phyloP scores from a whole-genome alignment of 92 coral and sea anemone species.

The Isaurus tuberculatus region DNA sequence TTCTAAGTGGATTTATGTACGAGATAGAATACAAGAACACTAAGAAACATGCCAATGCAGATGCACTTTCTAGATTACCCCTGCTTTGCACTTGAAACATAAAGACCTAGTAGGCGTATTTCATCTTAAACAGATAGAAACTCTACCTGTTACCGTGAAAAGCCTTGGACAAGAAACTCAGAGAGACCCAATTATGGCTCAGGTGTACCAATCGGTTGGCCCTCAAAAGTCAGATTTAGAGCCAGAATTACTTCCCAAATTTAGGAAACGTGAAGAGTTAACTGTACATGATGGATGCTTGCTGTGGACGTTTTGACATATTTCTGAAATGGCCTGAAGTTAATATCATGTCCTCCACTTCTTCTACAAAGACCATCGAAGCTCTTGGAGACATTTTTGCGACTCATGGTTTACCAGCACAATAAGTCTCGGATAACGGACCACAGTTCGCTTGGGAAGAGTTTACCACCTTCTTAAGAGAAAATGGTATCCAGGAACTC shows the following conservation, averaged over 20 bases:
- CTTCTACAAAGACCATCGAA: slow-evolving; percentile 56
- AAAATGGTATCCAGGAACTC: slow-evolving; percentile 5
- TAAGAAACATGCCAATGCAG: slow-evolving; percentile 59
- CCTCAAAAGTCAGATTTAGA: slow-evolving; percentile 13
- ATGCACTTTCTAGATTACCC: slow-evolving; percentile 53
- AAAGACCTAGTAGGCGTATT: slow-evolving; percentile 46
- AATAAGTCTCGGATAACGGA: slow-evolving; percentile 54
- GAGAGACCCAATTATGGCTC: slow-evolving; percentile 38
- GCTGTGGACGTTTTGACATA: slow-evolving; percentile 26
- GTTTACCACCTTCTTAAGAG: background rate
- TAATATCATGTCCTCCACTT: slow-evolving; percentile 19
- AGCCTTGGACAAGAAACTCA: slow-evolving; percentile 33
- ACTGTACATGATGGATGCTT: slow-evolving; percentile 18
- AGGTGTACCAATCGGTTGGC: slow-evolving; percentile 50
- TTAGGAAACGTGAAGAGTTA: slow-evolving; percentile 37
- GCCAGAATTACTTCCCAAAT: slow-evolving; percentile 30
- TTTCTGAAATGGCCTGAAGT: slow-evolving; percentile 64
- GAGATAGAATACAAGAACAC: slow-evolving; percentile 46
- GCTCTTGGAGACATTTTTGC: slow-evolving; percentile 45
- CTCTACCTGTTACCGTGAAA: slow-evolving; percentile 30
- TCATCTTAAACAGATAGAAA: slow-evolving; percentile 34
- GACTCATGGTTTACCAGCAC: slow-evolving; percentile 53
- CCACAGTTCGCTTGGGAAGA: slow-evolving; percentile 32
- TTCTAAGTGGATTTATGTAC: slow-evolving; percentile 50
- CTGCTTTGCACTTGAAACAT: slow-evolving; percentile 36